Evolutionary conservation across 2,888 invertebrate species (phyloP).

Genomic region (Sarcophaga variegata): DNA sequence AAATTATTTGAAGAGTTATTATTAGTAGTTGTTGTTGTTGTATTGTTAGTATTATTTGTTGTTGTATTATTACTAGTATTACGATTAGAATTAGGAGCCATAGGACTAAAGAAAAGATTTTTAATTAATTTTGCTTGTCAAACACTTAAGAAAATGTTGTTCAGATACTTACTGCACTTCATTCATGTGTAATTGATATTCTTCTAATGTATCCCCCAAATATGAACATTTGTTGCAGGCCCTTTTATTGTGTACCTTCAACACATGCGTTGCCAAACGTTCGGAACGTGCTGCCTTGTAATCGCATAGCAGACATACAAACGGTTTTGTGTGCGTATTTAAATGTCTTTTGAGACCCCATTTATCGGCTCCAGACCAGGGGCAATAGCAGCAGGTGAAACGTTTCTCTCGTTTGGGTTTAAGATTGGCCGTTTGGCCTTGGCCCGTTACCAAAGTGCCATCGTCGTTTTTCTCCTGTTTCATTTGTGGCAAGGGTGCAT

Average conservation of each 20-base stretch:
- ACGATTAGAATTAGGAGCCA: conserved; percentile 66
- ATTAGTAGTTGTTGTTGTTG: conserved; percentile 72
- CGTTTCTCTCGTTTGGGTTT: conserved; percentile 86
- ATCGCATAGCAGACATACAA: conserved; percentile 94
- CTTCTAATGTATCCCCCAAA: conserved; percentile 91
- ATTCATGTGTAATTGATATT: conserved; percentile 90
- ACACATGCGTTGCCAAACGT: conserved; percentile 93
- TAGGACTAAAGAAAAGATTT: conserved; percentile 46
- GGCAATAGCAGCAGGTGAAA: conserved; percentile 94
- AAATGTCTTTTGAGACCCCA: conserved; percentile 96
- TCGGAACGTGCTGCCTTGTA: conserved; percentile 96
- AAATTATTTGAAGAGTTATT: conserved; percentile 77
- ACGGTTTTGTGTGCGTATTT: conserved; percentile 96
- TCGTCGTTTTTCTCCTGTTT: conserved; percentile 81
- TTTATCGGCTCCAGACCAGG: conserved; percentile 96
- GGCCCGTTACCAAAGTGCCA: conserved; percentile 72
- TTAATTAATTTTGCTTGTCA: conserved; percentile 30
- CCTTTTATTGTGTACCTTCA: conserved; percentile 95
- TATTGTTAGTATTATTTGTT: conserved; percentile 74
- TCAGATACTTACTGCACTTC: conserved; percentile 87
- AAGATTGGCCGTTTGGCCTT: conserved; percentile 72
- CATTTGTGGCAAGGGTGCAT: conserved; percentile 78
- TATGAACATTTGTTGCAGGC: conserved; percentile 94
- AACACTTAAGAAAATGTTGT: background rate
- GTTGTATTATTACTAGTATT: conserved; percentile 79